phyloP scores from a whole-genome alignment of 2,888 invertebrate genomes.

The Drosophila anomelani region DNA sequence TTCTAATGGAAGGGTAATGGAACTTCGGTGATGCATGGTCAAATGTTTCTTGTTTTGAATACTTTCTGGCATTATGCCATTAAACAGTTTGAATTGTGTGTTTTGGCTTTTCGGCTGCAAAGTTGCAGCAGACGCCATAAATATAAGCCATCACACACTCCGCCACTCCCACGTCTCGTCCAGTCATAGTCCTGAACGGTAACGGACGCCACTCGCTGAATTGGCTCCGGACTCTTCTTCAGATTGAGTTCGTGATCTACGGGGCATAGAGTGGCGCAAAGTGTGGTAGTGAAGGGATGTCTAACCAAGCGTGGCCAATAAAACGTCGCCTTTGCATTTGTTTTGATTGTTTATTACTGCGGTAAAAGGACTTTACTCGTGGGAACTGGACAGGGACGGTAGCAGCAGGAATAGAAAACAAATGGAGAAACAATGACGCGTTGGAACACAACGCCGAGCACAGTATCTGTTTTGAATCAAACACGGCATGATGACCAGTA shows the following conservation, averaged over 20 bases:
- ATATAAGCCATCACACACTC: slow-evolving; percentile 58
- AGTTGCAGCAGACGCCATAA: slow-evolving; percentile 76
- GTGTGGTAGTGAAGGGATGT: slow-evolving; percentile 23
- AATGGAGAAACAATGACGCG: slow-evolving; percentile 63
- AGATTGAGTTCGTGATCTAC: slow-evolving; percentile 28
- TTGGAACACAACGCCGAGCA: slow-evolving; percentile 29
- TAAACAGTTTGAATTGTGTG: slow-evolving; percentile 58
- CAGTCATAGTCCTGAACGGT: slow-evolving; percentile 43
- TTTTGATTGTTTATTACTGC: slow-evolving; percentile 80
- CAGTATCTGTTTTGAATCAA: slow-evolving; percentile 55
- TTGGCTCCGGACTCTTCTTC: slow-evolving; percentile 19
- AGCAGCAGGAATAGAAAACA: slow-evolving; percentile 41
- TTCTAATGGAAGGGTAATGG: slow-evolving; percentile 1
- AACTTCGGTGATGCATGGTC: neutral
- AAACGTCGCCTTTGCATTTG: slow-evolving; percentile 75
- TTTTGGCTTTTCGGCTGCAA: slow-evolving; percentile 59
- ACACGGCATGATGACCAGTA: slow-evolving; percentile 42
- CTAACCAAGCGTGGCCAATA: slow-evolving; percentile 76
- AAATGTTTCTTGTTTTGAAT: slow-evolving; percentile 35
- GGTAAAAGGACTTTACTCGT: slow-evolving; percentile 56
- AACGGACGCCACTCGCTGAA: slow-evolving; percentile 7
- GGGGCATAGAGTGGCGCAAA: neutral
- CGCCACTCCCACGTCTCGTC: slow-evolving; percentile 54
- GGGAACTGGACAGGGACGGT: slow-evolving; percentile 19
- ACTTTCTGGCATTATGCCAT: slow-evolving; percentile 71